These are phyloP conservation scores for Pseudolaguvia tuberculata DNA, from an alignment of 2,113 vertebrate genomes.

Conservation along the genomic window DNA sequence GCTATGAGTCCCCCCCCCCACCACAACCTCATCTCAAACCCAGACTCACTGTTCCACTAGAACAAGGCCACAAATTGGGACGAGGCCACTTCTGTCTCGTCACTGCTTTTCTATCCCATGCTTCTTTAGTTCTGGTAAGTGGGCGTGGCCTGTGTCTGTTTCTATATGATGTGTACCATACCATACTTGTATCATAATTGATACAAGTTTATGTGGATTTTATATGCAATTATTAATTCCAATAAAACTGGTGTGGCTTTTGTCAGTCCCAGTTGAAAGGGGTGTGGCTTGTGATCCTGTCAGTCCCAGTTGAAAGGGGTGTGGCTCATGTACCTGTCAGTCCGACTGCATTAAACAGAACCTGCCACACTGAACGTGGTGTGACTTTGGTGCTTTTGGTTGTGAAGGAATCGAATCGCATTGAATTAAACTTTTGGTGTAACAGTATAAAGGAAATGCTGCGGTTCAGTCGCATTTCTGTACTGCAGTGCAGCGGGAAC, in stretches of 20 bases:
- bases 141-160: background rate
- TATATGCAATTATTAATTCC: no score
- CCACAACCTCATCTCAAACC: no score
- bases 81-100: background rate
- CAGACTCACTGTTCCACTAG: background rate
- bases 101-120: background rate
- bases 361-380: background rate
- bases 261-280: no score
- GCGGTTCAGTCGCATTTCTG: background rate
- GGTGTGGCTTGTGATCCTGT: background rate
- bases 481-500: slow-evolving; percentile 22
- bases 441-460: background rate
- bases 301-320: background rate
- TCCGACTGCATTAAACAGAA: background rate
- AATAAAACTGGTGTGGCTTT: no score
- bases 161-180: no score
- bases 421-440: background rate
- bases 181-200: no score
- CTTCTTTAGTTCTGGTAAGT: background rate
- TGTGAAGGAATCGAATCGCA: background rate
- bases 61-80: background rate
- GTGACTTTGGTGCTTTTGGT: background rate
- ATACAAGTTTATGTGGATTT: no score
- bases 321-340: background rate
- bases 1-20: background rate